Evolutionary conservation across 1,140 invertebrate genomes (phyloP), one percentile per base, ranked within the genome.

Genomic region (Aphaenogaster rudis): DNA sequence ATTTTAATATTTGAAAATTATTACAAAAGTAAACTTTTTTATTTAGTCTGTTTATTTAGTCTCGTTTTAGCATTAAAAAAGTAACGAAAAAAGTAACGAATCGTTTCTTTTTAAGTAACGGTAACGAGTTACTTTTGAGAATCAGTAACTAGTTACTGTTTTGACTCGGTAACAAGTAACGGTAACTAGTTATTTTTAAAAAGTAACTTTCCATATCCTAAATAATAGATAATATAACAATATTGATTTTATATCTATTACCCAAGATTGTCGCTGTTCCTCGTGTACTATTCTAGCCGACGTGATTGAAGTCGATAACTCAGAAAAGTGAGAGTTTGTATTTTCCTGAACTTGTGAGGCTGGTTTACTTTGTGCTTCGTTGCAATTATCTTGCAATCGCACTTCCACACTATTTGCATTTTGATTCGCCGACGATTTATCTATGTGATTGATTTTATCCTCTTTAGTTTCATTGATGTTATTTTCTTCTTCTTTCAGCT

Each of bases 401-500:
- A 42, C 76, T 28, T 67, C 81, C 28, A 48, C 8, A 7, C 13
- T 57, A 21, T 82, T 33, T n/a, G 45, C 59, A 45, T 77, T 86
- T 77, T 72, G 9, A 36, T 84, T 80, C 42, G 80, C 42, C 4
- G 52, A 48, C 0, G 54, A 28, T 36, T 90, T 90, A 13, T 90
- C 72, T 0, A 28, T 3, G 52, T 79, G 48, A 84, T 89, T 90
- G n/a, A 54, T 45, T 59, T 88, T 91, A 9, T 89, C 69, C 9
- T 88, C 80, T 11, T 84, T 78, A 71, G 79, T 21, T 80, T 86
- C 52, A 39, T 66, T n/a, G 69, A 33, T 52, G 72, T 67, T 61
- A 69, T 36, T 77, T 88, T 69, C 21, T 72, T 94, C 94, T 59
- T 94, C 94, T 85, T 95, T 95, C 15, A 92, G 86, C 85, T 50